Evolutionary conservation across 2,888 invertebrate genomes (phyloP), one percentile per base, ranked within the genome.

Genomic region (Mylabris sibirica): DNA sequence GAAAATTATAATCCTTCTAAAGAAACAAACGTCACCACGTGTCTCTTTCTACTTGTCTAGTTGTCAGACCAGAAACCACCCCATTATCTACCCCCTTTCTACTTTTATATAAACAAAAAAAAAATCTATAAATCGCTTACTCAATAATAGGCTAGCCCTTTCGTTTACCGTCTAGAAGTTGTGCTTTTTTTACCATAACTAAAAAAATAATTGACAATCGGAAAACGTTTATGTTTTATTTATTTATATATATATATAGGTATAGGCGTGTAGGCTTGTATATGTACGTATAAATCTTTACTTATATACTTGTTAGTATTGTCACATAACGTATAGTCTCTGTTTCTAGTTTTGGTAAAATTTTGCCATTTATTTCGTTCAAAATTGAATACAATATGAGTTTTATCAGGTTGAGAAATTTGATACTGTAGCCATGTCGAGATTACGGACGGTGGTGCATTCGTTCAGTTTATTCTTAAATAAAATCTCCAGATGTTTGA

Each of bases 101-200:
- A 20, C 41, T 9, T 34, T 38, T 26, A 64, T 68, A 71, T n/a
- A n/a, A n/a, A n/a, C n/a, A 68, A 68, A 66, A 68, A 68, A 71
- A 71, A 71, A 71, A 71, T 71, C 68, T 59, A 71, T 71, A 68
- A 71, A 71, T 66, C 68, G 68, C 62, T 67, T 35, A 64, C 65
- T 70, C 69, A 62, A 59, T 57, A n/a, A n/a, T n/a, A 38, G 62
- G 22, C 64, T 63, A 35, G 60, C 60, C 57, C 60, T 64, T 59
- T 12, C 68, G 30, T 61, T 64, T 35, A 38, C 61, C 41, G 3
- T 60, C 60, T 4, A 53, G 41, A 71, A 68, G 68, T 71, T 68
- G 60, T 64, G 63, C 68, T 71, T 66, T 61, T n/a, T 66, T 66
- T 49, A 65, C 67, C 64, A 61, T 65, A 65, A 67, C 65, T 35